Percentiles rank a stretch among this genome's conserved stretches.
phyloP scores from a whole-genome alignment of 2,113 vertebrate genomes.

The Reinhardtius hippoglossoides region DNA sequence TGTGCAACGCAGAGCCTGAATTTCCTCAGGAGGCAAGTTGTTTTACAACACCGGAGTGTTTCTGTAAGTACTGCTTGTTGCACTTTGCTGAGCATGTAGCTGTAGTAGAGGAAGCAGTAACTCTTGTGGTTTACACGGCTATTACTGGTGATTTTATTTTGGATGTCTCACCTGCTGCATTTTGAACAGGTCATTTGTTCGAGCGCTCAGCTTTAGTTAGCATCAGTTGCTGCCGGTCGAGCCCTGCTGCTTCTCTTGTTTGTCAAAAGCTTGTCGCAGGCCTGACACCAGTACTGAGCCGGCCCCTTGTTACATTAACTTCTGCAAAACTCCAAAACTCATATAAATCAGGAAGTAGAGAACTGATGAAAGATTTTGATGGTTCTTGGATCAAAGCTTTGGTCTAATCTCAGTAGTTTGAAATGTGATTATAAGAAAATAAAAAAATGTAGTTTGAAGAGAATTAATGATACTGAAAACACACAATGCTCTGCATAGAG shows the following conservation, averaged over 20 bases:
- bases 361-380: no score
- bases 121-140: neutral
- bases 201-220: constrained; percentile 1
- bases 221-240: constrained; percentile 13
- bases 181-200: neutral
- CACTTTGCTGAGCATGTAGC: neutral
- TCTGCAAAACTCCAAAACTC: neutral
- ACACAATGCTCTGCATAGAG: constrained; percentile 15
- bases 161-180: constrained; percentile 5
- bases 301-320: neutral
- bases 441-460: neutral
- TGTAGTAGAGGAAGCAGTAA: neutral
- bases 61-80: neutral
- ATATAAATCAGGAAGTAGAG: neutral
- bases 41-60: neutral
- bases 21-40: no score
- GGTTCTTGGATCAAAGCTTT: no score
- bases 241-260: no score
- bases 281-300: neutral
- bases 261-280: no score
- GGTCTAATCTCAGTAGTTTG: no score
- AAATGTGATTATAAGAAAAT: no score
- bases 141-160: constrained; percentile 5
- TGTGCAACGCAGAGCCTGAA: no score
- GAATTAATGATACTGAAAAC: neutral